Evolutionary conservation across 2,113 vertebrate genomes (phyloP), one percentile per base, ranked within the genome.

Genomic region (Actenoides lindsayi): DNA sequence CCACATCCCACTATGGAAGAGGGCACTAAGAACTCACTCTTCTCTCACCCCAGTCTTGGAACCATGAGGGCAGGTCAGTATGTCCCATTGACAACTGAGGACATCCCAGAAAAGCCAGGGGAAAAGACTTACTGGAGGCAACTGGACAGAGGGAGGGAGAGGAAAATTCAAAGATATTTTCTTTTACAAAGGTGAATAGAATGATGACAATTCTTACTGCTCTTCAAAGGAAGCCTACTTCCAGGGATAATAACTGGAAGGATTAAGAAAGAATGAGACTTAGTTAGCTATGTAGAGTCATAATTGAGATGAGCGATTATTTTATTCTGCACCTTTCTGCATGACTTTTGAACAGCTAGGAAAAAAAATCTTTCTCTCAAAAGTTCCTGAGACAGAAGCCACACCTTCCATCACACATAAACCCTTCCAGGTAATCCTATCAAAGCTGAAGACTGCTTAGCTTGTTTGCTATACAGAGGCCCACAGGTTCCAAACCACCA

Each of bases 401-500:
- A 62, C 63, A 92, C 25, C 42, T 95, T 74, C 79, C 60, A 91
- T 42, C 82, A 91, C 17, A 89, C 51, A 75, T 67, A 33, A 87
- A 59, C 35, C 81, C 83, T 89, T 89, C n/a, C 88, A 89, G 62
- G 44, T 81, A 93, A 90, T 92, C 48, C 71, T 74, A 60, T 89
- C 87, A 92, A 95, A 94, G 62, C n/a, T 77, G 94, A 74, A 80
- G 86, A 35, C 18, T 31, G 1, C 68, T 83, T 51, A 76, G 46
- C 46, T 91, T 67, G 48, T 82, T 93, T 87, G 75, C 63, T 60
- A 25, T 30, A 62, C 41, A 90, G 69, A 87, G 21, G 28, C 28
- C 18, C 27, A 35, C 71, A 41, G 42, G 50, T 77, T 86, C 85
- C 81, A 93, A 92, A 87, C 24, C 67, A 82, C 35, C 27, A 28